Percentiles rank a stretch among this genome's conserved stretches.
These are phyloP conservation scores for Vesta saturnalis DNA, from an alignment of 2,888 invertebrate genomes.

Conservation along the genomic window DNA sequence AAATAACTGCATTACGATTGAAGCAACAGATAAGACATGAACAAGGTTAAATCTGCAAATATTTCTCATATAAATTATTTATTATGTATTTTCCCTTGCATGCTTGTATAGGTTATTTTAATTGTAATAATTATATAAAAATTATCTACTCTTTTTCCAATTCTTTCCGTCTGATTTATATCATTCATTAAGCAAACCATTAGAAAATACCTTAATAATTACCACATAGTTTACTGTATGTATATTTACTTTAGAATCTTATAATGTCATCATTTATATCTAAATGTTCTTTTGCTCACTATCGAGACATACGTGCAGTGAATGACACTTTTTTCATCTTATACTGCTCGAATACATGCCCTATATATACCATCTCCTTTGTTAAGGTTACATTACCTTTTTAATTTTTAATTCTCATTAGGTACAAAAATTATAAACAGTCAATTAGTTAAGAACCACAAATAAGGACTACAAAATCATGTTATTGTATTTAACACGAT, in stretches of 20 bases:
- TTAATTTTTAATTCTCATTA: background rate
- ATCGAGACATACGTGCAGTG: background rate
- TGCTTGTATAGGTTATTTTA: background rate
- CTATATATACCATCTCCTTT: background rate
- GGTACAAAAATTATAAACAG: background rate
- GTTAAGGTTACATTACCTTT: background rate
- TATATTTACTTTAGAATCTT: background rate
- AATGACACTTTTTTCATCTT: constrained; percentile 1
- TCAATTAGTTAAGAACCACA: background rate
- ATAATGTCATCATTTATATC: too few relatives aligned
- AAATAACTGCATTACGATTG: background rate
- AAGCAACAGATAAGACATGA: background rate
- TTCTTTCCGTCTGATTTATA: too few relatives aligned
- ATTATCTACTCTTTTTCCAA: background rate
- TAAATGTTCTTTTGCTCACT: background rate
- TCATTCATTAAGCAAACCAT: background rate
- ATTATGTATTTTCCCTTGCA: constrained; percentile 3
- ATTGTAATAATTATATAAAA: background rate
- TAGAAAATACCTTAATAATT: background rate
- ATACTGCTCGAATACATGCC: background rate
- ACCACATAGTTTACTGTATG: background rate
- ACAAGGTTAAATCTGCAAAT: background rate
- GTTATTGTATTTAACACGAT: background rate
- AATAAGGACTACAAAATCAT: background rate
- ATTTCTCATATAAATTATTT: constrained; percentile 9